Conservation (phyloP, 2,888 invertebrate species). For the Saturnia pavonia region DNA sequence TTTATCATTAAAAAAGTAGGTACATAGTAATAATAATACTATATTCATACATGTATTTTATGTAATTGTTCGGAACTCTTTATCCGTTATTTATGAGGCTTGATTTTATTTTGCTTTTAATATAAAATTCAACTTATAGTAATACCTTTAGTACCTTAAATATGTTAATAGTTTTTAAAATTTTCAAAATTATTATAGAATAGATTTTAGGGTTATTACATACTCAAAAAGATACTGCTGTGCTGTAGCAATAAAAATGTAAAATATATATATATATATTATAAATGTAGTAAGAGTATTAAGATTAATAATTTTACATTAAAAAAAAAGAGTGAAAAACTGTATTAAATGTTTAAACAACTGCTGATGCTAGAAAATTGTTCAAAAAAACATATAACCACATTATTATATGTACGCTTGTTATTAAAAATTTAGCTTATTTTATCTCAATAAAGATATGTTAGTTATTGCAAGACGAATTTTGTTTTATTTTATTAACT, state of each 20-base stretch:
- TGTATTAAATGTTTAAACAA: no score
- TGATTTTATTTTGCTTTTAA: no score
- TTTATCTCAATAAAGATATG: background rate
- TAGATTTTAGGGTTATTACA: background rate
- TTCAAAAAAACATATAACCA: background rate
- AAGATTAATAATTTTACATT: background rate
- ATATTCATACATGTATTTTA: no score
- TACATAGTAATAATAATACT: background rate
- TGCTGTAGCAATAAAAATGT: slow-evolving; percentile 69
- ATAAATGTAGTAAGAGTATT: background rate
- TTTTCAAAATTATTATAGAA: background rate
- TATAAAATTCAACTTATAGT: no score
- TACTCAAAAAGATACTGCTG: slow-evolving; percentile 56
- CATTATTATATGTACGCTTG: background rate
- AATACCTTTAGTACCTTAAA: no score
- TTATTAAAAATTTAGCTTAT: background rate
- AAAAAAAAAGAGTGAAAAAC: background rate
- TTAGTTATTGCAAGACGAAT: background rate
- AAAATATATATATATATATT: slow-evolving; percentile 29
- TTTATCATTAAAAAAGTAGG: background rate
- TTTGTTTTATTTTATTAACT: background rate
- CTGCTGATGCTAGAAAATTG: slow-evolving; percentile 3
- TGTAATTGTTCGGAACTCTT: background rate
- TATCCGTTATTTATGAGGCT: background rate
- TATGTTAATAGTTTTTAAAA: no score